Conservation (phyloP, 2,113 vertebrate species). For the Rhegmatorhina hoffmannsi region DNA sequence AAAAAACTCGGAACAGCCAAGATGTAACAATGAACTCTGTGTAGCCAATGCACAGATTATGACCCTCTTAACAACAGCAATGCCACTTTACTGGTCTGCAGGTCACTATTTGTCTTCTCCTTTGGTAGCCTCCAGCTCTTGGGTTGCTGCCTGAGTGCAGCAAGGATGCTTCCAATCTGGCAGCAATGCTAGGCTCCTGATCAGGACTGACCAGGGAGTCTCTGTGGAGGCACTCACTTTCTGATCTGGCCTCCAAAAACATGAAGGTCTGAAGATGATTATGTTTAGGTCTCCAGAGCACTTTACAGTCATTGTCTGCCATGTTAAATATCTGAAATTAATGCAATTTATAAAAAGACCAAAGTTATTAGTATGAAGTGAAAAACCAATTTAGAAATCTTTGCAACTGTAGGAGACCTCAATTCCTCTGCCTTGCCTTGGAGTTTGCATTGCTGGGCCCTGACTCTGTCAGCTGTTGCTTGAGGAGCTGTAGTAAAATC, state of each 20-base stretch:
- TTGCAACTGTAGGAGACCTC: background rate
- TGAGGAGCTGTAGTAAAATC: background rate
- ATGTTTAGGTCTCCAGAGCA: background rate
- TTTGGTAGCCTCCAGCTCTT: background rate
- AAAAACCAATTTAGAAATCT: slow-evolving; percentile 4
- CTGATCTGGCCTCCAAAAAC: background rate
- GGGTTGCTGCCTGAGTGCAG: background rate
- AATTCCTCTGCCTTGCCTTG: background rate
- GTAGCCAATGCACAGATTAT: background rate
- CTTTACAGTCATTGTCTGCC: background rate
- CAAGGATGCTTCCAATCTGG: background rate
- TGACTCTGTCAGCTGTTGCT: background rate
- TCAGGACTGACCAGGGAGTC: background rate
- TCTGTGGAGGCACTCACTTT: rapidly evolving
- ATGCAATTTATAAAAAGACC: background rate
- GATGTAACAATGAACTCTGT: background rate
- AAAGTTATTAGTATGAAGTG: background rate
- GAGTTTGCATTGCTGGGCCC: background rate
- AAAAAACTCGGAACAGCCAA: background rate
- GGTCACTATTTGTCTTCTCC: background rate
- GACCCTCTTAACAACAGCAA: background rate
- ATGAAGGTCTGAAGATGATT: background rate
- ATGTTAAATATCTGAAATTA: background rate
- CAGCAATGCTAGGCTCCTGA: background rate
- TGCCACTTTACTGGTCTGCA: background rate